phyloP scores from a whole-genome alignment of 1,140 invertebrate species.

The Drosophila grimshawi region DNA sequence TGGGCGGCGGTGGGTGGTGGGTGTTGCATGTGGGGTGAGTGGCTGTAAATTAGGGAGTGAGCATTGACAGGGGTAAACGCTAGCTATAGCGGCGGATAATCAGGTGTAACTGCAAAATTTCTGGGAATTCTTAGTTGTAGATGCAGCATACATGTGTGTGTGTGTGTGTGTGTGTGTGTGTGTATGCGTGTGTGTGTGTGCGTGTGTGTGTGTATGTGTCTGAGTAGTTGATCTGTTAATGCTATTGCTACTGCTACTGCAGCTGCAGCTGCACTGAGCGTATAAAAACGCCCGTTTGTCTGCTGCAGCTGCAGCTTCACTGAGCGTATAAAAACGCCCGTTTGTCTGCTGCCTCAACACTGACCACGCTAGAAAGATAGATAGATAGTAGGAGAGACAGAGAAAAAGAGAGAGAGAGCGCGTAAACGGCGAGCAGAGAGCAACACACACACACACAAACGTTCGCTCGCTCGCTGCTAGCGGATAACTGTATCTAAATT shows the following conservation, averaged over 20 bases:
- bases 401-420: not conserved
- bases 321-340: conserved; percentile 32
- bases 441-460: conserved; percentile 1
- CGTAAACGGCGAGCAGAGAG: conserved; percentile 9
- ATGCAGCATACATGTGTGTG: not conserved
- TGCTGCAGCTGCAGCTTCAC: conserved; percentile 16
- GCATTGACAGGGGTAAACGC: too few species aligned
- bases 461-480: conserved; percentile 12
- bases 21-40: too few species aligned
- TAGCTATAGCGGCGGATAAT: not conserved
- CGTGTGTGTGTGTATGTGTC: not conserved
- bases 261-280: conserved; percentile 5
- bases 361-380: conserved; percentile 29
- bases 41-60: too few species aligned
- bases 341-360: conserved; percentile 38
- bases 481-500: conserved; percentile 72
- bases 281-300: conserved; percentile 44
- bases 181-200: not conserved
- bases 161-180: not conserved
- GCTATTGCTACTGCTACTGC: conserved; percentile 5
- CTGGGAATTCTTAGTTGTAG: conserved; percentile 29
- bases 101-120: conserved; percentile 37
- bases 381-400: not conserved
- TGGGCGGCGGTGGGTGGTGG: conserved; percentile 14
- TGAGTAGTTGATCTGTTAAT: not conserved